Evolutionary conservation across 1,140 invertebrate genomes (phyloP), one percentile per base, ranked within the genome.

Genomic region (Tetranychus urticae): DNA sequence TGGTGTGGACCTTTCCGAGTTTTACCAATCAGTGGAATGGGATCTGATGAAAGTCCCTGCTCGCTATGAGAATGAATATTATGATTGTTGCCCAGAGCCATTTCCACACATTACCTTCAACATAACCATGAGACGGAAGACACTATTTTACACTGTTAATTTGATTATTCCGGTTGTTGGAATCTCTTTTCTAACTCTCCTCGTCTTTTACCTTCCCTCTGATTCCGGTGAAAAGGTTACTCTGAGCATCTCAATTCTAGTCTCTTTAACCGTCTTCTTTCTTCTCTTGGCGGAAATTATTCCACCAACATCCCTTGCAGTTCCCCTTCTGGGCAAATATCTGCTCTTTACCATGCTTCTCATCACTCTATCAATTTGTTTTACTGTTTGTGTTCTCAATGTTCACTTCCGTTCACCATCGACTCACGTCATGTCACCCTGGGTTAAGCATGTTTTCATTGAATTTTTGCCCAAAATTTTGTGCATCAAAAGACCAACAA

Each of bases 181-280:
- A 52, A 91, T 92, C 68, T 93, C 91, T 37, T 97, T 96, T 75
- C 80, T 98, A 31, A 96, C 93, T 58, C 88, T 97, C 35, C 77
- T 98, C 34, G 94, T 97, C 0, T 99, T 99, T 71, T 98, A 97
- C 70, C 73, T 99, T 55, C 96, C 96, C 46, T 94, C 92, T 0
- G 93, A 98, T 73, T 94, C 90, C 4, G 92, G 94, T 4, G 94
- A 99, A 71, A 97, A 99, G 72, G 64, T 68, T 8, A 63, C 67
- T 10, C 39, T 68, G 37, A 60, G 63, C 23, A 65, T 68, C 65
- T 97, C 91, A 64, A 97, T 99, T 72, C 78, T 99, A 60, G 84
- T 99, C 33, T 97, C 93, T 61, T 77, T 99, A 67, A 98, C 93
- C 13, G 97, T 99, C 82, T 99, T 99, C 76, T 97, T 99, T 76